A percentile compares a stretch with the other conserved stretches of the same genome.
Evolutionary conservation across 2,888 invertebrate genomes (phyloP).

Genomic region (Eupeodes luniger): DNA sequence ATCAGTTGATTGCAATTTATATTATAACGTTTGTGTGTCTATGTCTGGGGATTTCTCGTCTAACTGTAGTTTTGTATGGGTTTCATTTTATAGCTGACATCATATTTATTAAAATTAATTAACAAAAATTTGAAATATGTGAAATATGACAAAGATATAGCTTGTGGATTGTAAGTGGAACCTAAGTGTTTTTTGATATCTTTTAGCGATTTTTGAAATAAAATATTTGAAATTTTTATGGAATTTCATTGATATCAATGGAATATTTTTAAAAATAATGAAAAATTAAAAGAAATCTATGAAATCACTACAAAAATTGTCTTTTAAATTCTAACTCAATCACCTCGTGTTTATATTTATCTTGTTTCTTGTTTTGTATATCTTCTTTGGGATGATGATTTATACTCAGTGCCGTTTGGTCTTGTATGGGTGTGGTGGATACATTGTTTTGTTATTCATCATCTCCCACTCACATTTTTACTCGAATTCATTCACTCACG

Average conservation of each 20-base stretch:
- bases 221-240: background rate
- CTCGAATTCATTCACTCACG: slow-evolving; percentile 63
- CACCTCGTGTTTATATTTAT: slow-evolving; percentile 62
- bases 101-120: background rate
- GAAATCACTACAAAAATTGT: slow-evolving; percentile 19
- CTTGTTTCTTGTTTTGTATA: slow-evolving; percentile 33
- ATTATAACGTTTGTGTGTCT: slow-evolving; percentile 22
- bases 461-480: slow-evolving; percentile 69
- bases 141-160: background rate
- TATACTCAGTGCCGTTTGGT: slow-evolving; percentile 24
- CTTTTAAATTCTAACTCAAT: slow-evolving; percentile 45
- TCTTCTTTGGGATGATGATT: background rate
- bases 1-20: slow-evolving; percentile 58
- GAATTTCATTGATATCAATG: background rate
- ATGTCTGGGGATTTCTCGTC: background rate
- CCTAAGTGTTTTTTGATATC: slow-evolving; percentile 11
- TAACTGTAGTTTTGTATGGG: background rate
- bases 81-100: slow-evolving; percentile 33
- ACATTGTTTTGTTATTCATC: slow-evolving; percentile 69
- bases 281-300: slow-evolving; percentile 1
- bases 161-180: slow-evolving; percentile 35
- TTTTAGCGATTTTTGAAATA: background rate
- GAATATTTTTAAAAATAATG: background rate
- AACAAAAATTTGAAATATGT: background rate
- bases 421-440: slow-evolving; percentile 64